phyloP scores from a whole-genome alignment of 2,888 invertebrate species.

The Homarus gammarus region DNA sequence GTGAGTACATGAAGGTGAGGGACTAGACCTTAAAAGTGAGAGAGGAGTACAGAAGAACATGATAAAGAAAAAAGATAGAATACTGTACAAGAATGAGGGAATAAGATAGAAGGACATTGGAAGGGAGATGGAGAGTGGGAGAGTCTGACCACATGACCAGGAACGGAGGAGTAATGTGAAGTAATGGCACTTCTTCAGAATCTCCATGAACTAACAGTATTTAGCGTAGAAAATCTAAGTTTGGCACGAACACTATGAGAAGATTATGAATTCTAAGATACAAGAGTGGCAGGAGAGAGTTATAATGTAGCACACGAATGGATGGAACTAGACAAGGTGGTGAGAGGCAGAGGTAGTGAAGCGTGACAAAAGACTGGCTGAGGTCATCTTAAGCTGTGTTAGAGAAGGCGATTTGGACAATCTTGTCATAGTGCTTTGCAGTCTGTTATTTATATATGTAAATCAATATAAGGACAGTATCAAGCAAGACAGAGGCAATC shows the following conservation, averaged over 20 bases:
- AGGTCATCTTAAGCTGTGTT: conserved; percentile 61
- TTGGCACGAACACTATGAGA: too few species aligned
- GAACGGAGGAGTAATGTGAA: too few species aligned
- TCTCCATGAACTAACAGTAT: too few species aligned
- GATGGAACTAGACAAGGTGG: conserved; percentile 21
- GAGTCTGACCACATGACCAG: too few species aligned
- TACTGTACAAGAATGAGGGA: not conserved
- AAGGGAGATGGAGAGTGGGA: conserved; percentile 11
- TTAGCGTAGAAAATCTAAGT: too few species aligned
- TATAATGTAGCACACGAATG: not conserved
- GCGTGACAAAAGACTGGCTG: conserved; percentile 54
- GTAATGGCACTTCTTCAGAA: too few species aligned
- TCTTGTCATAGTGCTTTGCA: conserved; percentile 13
- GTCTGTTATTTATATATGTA: conserved; percentile 25
- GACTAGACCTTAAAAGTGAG: not conserved
- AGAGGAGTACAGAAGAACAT: not conserved
- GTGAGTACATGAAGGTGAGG: too few species aligned
- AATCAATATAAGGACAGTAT: not conserved
- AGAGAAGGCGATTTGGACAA: conserved; percentile 65
- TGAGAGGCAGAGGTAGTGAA: conserved; percentile 61
- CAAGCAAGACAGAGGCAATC: not conserved
- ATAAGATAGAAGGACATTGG: not conserved
- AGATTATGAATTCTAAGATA: too few species aligned
- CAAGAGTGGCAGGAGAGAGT: too few species aligned
- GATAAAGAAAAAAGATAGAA: not conserved